Evolutionary conservation across 2,888 invertebrate genomes (phyloP).

Genomic region (Scaptomyza tumidula): DNA sequence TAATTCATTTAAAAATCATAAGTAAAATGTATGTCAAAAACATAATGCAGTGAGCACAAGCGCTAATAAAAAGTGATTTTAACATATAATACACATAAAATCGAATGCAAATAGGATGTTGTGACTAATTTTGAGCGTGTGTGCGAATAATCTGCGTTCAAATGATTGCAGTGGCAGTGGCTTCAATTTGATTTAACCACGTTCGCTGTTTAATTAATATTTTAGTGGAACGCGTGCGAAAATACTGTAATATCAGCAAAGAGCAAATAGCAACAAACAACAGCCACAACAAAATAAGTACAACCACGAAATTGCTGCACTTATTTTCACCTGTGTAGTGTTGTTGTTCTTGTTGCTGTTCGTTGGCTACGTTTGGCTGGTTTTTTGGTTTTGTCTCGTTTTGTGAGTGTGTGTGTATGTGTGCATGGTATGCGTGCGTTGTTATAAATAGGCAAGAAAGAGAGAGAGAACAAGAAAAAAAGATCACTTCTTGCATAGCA

Average conservation of each 20-base stretch:
- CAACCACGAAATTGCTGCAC: conserved; percentile 60
- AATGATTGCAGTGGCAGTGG: conserved; percentile 16
- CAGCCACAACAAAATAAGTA: conserved; percentile 33
- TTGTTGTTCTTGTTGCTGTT: conserved; percentile 28
- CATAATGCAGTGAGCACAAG: conserved; percentile 3
- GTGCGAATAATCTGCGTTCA: conserved; percentile 5
- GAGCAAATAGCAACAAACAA: conserved; percentile 20
- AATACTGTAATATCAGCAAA: conserved; percentile 54
- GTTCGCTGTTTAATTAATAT: conserved; percentile 26
- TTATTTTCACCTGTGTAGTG: conserved; percentile 68
- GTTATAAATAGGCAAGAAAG: conserved; percentile 68
- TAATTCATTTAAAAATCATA: conserved; percentile 20
- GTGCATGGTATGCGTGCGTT: conserved; percentile 61
- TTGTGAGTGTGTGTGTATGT: conserved; percentile 33
- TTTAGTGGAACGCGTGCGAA: conserved; percentile 48
- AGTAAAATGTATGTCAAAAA: conserved; percentile 30
- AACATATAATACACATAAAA: neutral
- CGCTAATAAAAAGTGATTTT: conserved; percentile 2
- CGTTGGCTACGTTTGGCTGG: conserved; percentile 59
- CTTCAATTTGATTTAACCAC: conserved; percentile 16
- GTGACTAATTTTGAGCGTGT: neutral
- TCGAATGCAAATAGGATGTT: neutral
- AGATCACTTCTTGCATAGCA: conserved; percentile 66
- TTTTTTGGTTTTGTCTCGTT: conserved; percentile 35
- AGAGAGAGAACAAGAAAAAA: conserved; percentile 36